Base-by-base conservation (phyloP, 2,888 invertebrate species). In the Yponomeuta malinellus region DNA sequence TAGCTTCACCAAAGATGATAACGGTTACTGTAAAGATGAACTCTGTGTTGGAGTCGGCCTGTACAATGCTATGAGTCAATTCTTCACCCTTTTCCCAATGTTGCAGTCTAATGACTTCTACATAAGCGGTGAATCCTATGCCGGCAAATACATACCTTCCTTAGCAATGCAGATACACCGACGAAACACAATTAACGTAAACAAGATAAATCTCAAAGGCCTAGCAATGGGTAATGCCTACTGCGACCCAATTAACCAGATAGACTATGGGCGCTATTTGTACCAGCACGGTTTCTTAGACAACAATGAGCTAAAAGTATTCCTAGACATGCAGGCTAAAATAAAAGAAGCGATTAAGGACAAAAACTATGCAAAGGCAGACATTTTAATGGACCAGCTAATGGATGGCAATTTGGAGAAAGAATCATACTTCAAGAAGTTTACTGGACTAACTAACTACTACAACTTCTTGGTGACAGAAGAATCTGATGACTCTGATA, bases 391-490 rank as follows among this genome's bases (percentile, higher is more conserved):
- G 82, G 96, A 96, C 78, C 81, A 87, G n/a, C 83, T 97, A 0
- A 90, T 97, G 76, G 88, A 87, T 64, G 90, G 88, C 48, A 83
- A 82, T 4, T 63, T 86, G 0, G 78, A 78, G 0, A 86, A 88
- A 71, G 79, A 76, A 31, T 89, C 90, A 12, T 87, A 84, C 68
- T 96, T 96, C 78, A 93, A 93, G 79, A 94, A 94, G 74, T 87
- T 92, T 59, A 96, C 96, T 6, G 97, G 97, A 0, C 96, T 96
- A 72, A 82, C 93, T n/a, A 94, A 95, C 78, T 95, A 95, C 76
- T 96, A 94, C 79, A 96, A 97, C 80, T 95, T 94, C 78, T 81
- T 97, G 29, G 82, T 93, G 68, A 73, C 85, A 0, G 84, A 93
- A 0, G 83, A 90, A 6, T 91, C 93, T 23, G 84, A 83, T 2